Conservation (phyloP, 2,888 invertebrate species). For the Sminthurides aquaticus region DNA sequence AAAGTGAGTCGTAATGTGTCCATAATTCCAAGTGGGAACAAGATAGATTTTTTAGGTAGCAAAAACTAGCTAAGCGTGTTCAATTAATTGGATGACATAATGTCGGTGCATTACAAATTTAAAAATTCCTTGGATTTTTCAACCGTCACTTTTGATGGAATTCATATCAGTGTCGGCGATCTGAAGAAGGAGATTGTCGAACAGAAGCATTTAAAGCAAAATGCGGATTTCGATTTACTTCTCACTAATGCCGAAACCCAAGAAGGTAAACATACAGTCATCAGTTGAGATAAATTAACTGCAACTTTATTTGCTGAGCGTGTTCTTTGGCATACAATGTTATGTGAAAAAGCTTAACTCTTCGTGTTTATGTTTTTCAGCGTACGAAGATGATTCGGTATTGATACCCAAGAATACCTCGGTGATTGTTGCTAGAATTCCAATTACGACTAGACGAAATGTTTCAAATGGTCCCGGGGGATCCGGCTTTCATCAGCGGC, state of each 20-base stretch:
- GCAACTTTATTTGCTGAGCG: too few relatives aligned
- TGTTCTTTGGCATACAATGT: too few relatives aligned
- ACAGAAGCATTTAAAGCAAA: conserved; percentile 88
- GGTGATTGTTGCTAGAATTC: conserved; percentile 86
- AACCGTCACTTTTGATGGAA: conserved; percentile 92
- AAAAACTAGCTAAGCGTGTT: too few relatives aligned
- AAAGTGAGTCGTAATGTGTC: too few relatives aligned
- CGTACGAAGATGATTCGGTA: conserved; percentile 81
- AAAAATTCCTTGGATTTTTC: conserved; percentile 93
- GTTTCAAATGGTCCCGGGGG: conserved; percentile 51
- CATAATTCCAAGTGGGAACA: too few relatives aligned
- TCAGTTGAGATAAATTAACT: too few relatives aligned
- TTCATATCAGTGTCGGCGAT: conserved; percentile 91
- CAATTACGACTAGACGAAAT: conserved; percentile 69
- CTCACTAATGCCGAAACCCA: conserved; percentile 95
- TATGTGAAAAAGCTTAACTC: too few relatives aligned
- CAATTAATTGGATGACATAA: too few relatives aligned
- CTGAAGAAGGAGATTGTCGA: conserved; percentile 89
- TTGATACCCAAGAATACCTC: conserved; percentile 97
- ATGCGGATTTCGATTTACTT: conserved; percentile 89
- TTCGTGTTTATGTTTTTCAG: too few relatives aligned
- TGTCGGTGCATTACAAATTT: conserved; percentile 98
- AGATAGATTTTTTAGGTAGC: too few relatives aligned
- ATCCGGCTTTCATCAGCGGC: conserved; percentile 13
- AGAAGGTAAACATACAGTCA: conserved; percentile 61